Evolutionary conservation across 1,140 invertebrate genomes (phyloP).

Genomic region (Meloidogyne chitwoodi): DNA sequence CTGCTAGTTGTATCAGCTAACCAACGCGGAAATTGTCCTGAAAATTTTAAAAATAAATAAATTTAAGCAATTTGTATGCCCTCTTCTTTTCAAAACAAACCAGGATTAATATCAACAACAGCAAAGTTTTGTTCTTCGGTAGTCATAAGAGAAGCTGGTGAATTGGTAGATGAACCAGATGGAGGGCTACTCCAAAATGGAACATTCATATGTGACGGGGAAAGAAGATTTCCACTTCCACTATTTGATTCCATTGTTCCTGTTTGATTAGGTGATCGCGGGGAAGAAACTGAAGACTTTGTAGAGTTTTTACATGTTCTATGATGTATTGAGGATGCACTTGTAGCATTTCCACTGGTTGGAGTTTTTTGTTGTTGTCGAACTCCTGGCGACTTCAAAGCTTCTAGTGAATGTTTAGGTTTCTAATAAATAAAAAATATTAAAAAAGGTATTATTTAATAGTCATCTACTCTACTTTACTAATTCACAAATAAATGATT

Average conservation of each 20-base stretch:
- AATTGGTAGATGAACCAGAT: conserved; percentile 10
- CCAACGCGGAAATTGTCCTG: conserved; percentile 35
- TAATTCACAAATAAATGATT: neutral
- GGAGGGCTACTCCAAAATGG: conserved; percentile 27
- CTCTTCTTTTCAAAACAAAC: neutral
- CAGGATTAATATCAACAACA: conserved; percentile 42
- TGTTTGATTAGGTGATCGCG: conserved; percentile 2
- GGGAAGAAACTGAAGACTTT: conserved; percentile 13
- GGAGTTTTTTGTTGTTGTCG: conserved; percentile 41
- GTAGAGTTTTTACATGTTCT: neutral
- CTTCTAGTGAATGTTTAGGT: conserved; percentile 37
- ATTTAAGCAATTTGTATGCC: neutral
- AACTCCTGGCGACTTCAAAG: conserved; percentile 45
- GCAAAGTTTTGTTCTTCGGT: conserved; percentile 42
- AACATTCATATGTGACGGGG: conserved; percentile 26
- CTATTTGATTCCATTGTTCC: neutral
- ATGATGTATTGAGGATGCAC: neutral
- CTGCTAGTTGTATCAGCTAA: conserved; percentile 22
- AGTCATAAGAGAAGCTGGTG: conserved; percentile 9
- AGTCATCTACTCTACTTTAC: too few relatives aligned
- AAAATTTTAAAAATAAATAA: conserved; percentile 7
- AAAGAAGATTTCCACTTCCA: neutral
- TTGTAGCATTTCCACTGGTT: conserved; percentile 11
- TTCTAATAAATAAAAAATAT: conserved; percentile 40
- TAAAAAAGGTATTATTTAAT: too few relatives aligned